These are phyloP conservation scores for Oryctes rhinoceros DNA, from an alignment of 1,140 invertebrate species.

Conservation along the genomic window DNA sequence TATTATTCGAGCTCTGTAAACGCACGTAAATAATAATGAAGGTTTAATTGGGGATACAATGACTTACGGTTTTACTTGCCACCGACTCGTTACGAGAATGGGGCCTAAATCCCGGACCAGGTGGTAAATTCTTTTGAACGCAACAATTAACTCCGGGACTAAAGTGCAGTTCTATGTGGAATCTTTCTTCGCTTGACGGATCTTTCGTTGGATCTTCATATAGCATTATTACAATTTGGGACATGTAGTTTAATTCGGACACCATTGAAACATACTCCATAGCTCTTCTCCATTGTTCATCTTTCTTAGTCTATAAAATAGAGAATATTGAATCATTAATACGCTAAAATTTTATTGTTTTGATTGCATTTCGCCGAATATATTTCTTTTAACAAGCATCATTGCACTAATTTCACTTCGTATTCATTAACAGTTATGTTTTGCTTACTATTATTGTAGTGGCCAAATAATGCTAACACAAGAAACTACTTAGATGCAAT, in stretches of 20 bases:
- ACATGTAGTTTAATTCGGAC: constrained; percentile 99
- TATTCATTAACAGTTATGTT: too few species aligned
- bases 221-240: constrained; percentile 99
- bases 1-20: constrained; percentile 50
- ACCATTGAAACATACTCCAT: constrained; percentile 99
- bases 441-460: too few species aligned
- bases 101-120: constrained; percentile 91
- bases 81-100: constrained; percentile 85
- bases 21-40: not conserved
- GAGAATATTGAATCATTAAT: not conserved
- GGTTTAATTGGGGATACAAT: not conserved
- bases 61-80: constrained; percentile 57
- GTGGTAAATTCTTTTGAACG: constrained; percentile 92
- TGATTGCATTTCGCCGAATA: too few species aligned
- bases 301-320: constrained; percentile 74
- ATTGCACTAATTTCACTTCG: too few species aligned
- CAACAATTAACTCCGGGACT: constrained; percentile 97
- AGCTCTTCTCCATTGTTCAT: constrained; percentile 97
- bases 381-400: too few species aligned
- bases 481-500: too few species aligned
- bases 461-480: too few species aligned
- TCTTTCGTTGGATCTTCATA: constrained; percentile 99
- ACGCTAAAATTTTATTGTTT: too few species aligned
- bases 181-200: constrained; percentile 87
- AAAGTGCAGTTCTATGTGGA: constrained; percentile 97